phyloP scores from a whole-genome alignment of 2,888 invertebrate species.

The Acanthacorydalis orientalis region DNA sequence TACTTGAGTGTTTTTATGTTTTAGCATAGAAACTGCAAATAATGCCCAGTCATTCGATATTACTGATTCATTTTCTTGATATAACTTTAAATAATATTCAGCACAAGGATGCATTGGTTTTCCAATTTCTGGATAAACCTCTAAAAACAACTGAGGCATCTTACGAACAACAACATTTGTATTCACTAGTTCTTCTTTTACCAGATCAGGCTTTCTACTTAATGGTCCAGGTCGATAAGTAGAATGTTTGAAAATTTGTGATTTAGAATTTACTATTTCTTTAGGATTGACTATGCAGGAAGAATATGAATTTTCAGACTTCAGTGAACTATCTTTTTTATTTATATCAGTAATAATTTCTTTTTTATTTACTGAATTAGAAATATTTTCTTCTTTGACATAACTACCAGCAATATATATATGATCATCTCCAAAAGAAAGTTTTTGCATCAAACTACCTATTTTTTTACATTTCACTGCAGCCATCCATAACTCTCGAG shows the following conservation, averaged over 20 bases:
- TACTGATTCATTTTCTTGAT: slow-evolving; percentile 23
- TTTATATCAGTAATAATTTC: background rate
- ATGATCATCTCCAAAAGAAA: slow-evolving; percentile 8
- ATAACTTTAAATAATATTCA: slow-evolving; percentile 25
- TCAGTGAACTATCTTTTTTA: background rate
- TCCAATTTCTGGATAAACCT: slow-evolving; percentile 30
- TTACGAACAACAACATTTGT: slow-evolving; percentile 29
- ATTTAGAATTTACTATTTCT: background rate
- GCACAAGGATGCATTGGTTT: slow-evolving; percentile 28
- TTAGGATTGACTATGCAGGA: background rate
- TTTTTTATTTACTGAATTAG: background rate
- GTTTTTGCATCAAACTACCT: slow-evolving; percentile 7
- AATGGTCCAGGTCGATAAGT: slow-evolving; percentile 39
- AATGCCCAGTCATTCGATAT: slow-evolving; percentile 34
- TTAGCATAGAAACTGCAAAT: slow-evolving; percentile 36
- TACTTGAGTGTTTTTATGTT: slow-evolving; percentile 17
- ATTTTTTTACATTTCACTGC: slow-evolving; percentile 9
- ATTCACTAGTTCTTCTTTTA: slow-evolving; percentile 27
- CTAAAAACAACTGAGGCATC: slow-evolving; percentile 32
- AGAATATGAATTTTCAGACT: background rate
- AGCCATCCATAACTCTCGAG: slow-evolving; percentile 21
- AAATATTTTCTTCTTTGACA: slow-evolving; percentile 7
- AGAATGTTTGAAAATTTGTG: background rate
- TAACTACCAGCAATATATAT: slow-evolving; percentile 10
- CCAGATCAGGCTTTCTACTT: slow-evolving; percentile 29